Base-by-base conservation (phyloP, 2,113 vertebrate genomes). In the Oncorhynchus gorbuscha region DNA sequence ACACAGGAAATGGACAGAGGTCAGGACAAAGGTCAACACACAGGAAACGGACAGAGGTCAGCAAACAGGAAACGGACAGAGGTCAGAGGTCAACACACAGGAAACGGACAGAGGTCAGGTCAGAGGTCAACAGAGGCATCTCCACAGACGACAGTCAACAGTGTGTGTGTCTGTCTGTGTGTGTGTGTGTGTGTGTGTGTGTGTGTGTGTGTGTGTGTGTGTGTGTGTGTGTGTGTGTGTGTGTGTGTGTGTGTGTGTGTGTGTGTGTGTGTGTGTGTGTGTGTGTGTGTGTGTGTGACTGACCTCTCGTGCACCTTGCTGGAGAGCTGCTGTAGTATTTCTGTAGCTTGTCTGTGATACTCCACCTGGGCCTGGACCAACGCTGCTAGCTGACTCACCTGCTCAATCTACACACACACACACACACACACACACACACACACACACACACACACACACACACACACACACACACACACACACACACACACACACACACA, bases 321-420 rank as follows among this genome's bases (percentile, higher is more conserved):
- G 68, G 95, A 94, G 87, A 98, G 96, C 83, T 95, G 94, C 78
- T 97, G 96, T 70, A 98, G 93, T 83, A 98, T 97, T 91, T 97
- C 94, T 0, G 95, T 89, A 0, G 97, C 93, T 71, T 97, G 97
- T 79, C 93, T 95, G 89, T 99, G 97, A 82, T 98, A 99, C 51
- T 98, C 96, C 91, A 98, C 83, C 89, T 99, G 97, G 65, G 97
- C 97, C 80, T 98, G 95, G 69, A 97, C 96, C 48, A 99, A 92
- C 0, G 97, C 97, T 32, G 96, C 94, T 83, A 99, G 92, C 91
- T 99, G 97, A 91, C 96, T 98, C 91, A 99, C 97, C 90, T 98
- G 97, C 79, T 98, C 97, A 26, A 98, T 96, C 96, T 97, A 88
- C 85, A 89, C 78, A 90, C 61, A n/a, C 26, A 24, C 24, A 24